Base-by-base conservation (phyloP, 2,888 invertebrate species). In the Caenorhabditis wallacei region DNA sequence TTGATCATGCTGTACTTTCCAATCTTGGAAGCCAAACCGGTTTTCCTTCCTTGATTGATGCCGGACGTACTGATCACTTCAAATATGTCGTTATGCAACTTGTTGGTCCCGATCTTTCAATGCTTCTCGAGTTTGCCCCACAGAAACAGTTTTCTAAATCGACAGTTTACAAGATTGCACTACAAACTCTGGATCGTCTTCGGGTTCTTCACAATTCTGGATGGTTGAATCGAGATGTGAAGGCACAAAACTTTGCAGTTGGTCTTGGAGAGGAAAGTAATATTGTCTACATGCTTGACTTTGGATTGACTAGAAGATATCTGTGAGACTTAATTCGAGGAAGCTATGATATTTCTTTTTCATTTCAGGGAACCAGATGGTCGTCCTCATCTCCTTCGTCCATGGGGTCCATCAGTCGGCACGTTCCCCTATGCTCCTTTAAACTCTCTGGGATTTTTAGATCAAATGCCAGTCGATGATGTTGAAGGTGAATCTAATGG, bases 171-270 rank as follows among this genome's bases (percentile, higher is more conserved):
- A 84, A 84, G 46, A 82, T 88, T 11, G 85, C 86, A 11, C 80
- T 84, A 40, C 85, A 88, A 63, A 87, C 88, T n/a, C 54, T 89
- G 43, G 84, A 88, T n/a, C 70, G 88, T 53, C 82, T 89, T 8
- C 78, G 87, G 18, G 83, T 82, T 8, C 80, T 89, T 18, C 89
- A 89, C 69, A 81, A 84, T n/a, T 76, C 85, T n/a, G 86, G 86
- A 59, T 86, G 86, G 86, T 30, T 89, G 48, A 87, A 85, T 61
- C 71, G 88, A 30, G 90, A 90, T 69, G 80, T 90, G 18, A 90
- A 90, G 64, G 85, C 88, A 2, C 87, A 88, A 51, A 90, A 90
- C 72, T 88, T 90, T 48, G 89, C 89, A 1, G 88, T 90, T 40
- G 90, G 88, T 0, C 53, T 84, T 3, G 88, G 86, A 13, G 79